phyloP scores from a whole-genome alignment of 1,140 invertebrate genomes.

The Battus philenor region DNA sequence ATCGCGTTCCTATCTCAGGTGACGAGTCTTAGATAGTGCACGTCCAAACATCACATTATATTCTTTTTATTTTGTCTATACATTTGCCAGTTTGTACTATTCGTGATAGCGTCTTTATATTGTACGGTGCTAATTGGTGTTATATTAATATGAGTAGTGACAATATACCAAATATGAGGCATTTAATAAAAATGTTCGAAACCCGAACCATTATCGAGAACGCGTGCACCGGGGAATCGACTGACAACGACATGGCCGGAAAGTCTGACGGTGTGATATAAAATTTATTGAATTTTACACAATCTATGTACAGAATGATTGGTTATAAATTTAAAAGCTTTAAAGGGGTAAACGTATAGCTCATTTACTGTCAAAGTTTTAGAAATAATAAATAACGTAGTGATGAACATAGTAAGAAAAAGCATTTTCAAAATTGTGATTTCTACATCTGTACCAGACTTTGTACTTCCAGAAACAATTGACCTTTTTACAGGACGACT shows the following conservation, averaged over 20 bases:
- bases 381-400: too few species aligned
- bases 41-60: slow-evolving; percentile 15
- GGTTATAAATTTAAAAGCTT: too few species aligned
- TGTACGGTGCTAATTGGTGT: background rate
- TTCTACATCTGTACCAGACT: too few species aligned
- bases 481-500: too few species aligned
- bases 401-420: too few species aligned
- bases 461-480: too few species aligned
- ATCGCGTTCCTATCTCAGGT: slow-evolving; percentile 29
- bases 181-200: slow-evolving; percentile 63
- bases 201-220: slow-evolving; percentile 20
- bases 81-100: slow-evolving; percentile 14
- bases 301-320: too few species aligned
- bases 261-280: slow-evolving; percentile 17
- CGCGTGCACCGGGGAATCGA: slow-evolving; percentile 20
- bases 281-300: too few species aligned
- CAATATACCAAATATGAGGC: slow-evolving; percentile 34
- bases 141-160: slow-evolving; percentile 27
- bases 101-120: slow-evolving; percentile 12
- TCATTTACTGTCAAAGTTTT: too few species aligned
- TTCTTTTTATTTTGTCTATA: slow-evolving; percentile 6
- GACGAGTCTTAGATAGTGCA: slow-evolving; percentile 36
- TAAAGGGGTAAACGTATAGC: too few species aligned
- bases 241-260: slow-evolving; percentile 23
- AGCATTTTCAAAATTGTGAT: too few species aligned